These are phyloP conservation scores for Drosophila simulans DNA, from an alignment of 1,140 invertebrate species.

Conservation along the genomic window DNA sequence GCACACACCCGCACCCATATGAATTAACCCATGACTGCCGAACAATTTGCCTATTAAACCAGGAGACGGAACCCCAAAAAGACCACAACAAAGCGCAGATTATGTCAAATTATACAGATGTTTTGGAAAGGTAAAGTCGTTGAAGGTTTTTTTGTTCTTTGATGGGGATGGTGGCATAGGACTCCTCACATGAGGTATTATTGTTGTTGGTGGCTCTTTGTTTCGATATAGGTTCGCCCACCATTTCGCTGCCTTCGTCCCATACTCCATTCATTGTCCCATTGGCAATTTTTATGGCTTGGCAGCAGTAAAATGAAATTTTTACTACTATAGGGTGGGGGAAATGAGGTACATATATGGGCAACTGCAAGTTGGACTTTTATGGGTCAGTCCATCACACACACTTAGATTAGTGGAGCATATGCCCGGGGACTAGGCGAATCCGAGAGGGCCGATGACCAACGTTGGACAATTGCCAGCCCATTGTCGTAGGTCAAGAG, in stretches of 20 bases:
- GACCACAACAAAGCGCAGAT: conserved; percentile 72
- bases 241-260: conserved; percentile 9
- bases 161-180: not conserved
- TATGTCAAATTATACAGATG: conserved; percentile 80
- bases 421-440: conserved; percentile 44
- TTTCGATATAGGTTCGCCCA: conserved; percentile 15
- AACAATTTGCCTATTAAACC: conserved; percentile 57
- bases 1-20: conserved; percentile 30
- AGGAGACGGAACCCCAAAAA: conserved; percentile 22
- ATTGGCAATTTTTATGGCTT: conserved; percentile 69
- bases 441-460: conserved; percentile 30
- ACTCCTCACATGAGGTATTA: conserved; percentile 15
- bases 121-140: conserved; percentile 55
- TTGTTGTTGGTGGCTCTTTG: conserved; percentile 27
- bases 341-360: conserved; percentile 11
- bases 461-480: conserved; percentile 32
- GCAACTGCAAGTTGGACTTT: conserved; percentile 60
- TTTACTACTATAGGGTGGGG: conserved; percentile 39
- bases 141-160: not conserved
- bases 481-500: conserved; percentile 46
- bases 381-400: conserved; percentile 56
- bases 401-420: conserved; percentile 60
- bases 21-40: conserved; percentile 31
- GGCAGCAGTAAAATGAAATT: conserved; percentile 46
- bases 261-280: conserved; percentile 46